phyloP scores from a whole-genome alignment of 2,797 vertebrate genomes.

The Intellagama lesueurii region DNA sequence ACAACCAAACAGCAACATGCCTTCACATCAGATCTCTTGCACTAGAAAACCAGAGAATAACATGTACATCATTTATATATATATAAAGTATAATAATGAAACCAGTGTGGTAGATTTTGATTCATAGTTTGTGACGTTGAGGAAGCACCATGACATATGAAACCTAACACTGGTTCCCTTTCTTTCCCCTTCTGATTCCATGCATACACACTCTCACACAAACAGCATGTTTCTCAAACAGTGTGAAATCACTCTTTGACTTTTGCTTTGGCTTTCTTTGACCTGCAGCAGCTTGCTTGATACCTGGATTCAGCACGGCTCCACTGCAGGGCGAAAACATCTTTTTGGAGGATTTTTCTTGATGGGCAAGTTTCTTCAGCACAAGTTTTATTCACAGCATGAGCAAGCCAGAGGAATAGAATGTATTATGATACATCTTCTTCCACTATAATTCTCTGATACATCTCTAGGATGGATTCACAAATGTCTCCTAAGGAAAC shows the following conservation, averaged over 20 bases:
- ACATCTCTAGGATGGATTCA: slow-evolving; percentile 3
- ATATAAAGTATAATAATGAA: background rate
- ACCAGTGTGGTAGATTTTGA: background rate
- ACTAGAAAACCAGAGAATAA: background rate
- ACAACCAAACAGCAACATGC: background rate
- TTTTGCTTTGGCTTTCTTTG: slow-evolving; percentile 39
- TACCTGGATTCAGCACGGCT: slow-evolving; percentile 36
- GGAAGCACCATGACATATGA: background rate
- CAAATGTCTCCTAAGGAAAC: slow-evolving; percentile 8
- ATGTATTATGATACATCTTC: background rate
- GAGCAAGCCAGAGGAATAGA: background rate
- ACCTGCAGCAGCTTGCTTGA: slow-evolving; percentile 25
- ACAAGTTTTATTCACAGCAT: slow-evolving; percentile 25
- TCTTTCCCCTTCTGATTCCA: background rate
- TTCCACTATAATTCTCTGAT: background rate
- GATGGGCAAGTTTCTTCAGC: slow-evolving; percentile 13
- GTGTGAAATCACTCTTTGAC: slow-evolving; percentile 18
- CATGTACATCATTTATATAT: too few species aligned
- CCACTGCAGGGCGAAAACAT: slow-evolving; percentile 22
- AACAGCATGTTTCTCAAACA: background rate
- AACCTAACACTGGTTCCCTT: background rate
- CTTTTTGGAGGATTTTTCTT: slow-evolving; percentile 15
- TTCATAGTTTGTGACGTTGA: background rate
- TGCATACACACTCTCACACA: background rate
- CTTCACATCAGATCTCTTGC: background rate